These are phyloP conservation scores for Propithecus deckenii DNA, from an alignment of 2,797 vertebrate genomes.

Conservation along the genomic window DNA sequence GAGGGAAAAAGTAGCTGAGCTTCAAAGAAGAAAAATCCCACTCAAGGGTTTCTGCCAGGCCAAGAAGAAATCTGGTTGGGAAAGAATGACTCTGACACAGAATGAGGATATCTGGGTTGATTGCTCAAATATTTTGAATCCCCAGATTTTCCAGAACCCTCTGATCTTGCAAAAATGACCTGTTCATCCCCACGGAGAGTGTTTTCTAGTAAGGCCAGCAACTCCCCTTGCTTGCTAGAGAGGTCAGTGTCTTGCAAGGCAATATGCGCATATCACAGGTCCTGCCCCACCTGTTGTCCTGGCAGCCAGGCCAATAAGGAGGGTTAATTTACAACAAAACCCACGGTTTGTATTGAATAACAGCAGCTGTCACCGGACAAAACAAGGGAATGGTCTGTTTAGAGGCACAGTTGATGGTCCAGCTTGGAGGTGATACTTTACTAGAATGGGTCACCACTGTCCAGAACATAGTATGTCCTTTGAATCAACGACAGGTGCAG, in stretches of 20 bases:
- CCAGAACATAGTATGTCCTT: rapidly evolving
- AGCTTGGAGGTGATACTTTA: rapidly evolving
- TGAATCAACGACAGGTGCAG: neutral
- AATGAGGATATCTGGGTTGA: neutral
- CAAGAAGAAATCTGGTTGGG: rapidly evolving
- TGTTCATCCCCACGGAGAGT: neutral
- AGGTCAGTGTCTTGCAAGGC: neutral
- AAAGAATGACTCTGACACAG: neutral
- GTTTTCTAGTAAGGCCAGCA: neutral
- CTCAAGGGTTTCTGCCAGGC: neutral
- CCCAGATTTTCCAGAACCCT: neutral
- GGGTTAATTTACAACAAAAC: neutral
- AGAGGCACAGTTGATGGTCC: neutral
- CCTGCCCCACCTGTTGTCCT: neutral
- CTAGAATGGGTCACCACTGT: neutral
- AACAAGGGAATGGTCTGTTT: neutral
- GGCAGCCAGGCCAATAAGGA: too few species aligned
- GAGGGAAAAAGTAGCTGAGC: neutral
- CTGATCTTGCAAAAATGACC: neutral
- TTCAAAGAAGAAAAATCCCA: neutral
- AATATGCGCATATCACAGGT: rapidly evolving
- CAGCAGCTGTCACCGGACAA: neutral
- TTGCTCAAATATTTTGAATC: neutral
- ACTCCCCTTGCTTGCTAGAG: too few species aligned
- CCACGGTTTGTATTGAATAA: neutral